phyloP scores from a whole-genome alignment of 2,888 invertebrate genomes.

The Caenorhabditis sp. region DNA sequence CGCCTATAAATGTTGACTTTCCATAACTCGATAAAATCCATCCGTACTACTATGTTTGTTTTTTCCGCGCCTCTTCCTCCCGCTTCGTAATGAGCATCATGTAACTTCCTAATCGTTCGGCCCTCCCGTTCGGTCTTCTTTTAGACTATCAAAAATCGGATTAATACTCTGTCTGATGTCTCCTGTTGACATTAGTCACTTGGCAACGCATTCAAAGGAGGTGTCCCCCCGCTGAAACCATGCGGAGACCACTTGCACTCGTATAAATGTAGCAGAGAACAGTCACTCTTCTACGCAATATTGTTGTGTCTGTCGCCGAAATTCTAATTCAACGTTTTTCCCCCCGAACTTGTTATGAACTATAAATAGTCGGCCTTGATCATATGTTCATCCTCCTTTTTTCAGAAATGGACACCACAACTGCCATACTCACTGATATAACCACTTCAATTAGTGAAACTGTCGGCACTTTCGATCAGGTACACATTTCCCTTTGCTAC shows the following conservation, averaged over 20 bases:
- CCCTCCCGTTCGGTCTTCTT: constrained; percentile 12
- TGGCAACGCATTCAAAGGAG: constrained; percentile 37
- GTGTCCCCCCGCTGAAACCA: constrained; percentile 41
- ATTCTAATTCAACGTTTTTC: constrained; percentile 9
- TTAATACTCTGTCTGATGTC: constrained; percentile 8
- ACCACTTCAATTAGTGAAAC: constrained; percentile 21
- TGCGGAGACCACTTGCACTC: constrained; percentile 12
- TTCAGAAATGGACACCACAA: constrained; percentile 43
- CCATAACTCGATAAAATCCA: too few relatives aligned
- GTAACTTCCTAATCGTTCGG: not conserved
- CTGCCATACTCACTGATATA: constrained; percentile 22
- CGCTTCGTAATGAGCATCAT: not conserved
- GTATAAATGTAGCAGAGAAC: constrained; percentile 44
- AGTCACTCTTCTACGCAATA: constrained; percentile 13
- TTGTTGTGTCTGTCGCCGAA: constrained; percentile 12
- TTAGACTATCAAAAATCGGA: constrained; percentile 44
- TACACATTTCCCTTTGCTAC: not conserved
- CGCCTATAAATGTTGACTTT: too few relatives aligned
- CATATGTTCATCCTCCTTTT: not conserved
- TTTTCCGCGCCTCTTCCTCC: too few relatives aligned
- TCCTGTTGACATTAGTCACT: constrained; percentile 16
- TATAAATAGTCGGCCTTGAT: not conserved
- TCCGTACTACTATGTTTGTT: constrained; percentile 1
- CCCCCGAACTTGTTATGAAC: constrained; percentile 4
- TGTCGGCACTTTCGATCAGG: constrained; percentile 39